Conservation (phyloP, 2,113 vertebrate species). For the Aldabrachelys gigantea region DNA sequence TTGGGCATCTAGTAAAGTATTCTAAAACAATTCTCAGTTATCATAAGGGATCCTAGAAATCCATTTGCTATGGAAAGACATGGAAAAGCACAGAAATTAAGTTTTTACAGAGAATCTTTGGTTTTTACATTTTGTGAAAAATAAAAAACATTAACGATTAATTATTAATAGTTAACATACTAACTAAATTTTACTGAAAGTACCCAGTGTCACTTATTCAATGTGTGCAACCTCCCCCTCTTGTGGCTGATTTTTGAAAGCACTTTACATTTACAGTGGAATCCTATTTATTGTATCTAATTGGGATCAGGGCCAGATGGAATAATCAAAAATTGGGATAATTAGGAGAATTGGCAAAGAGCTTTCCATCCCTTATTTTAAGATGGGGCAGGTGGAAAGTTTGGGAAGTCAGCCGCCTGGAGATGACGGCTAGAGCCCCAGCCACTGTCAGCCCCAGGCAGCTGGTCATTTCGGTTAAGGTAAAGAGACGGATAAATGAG, state of each 20-base stretch:
- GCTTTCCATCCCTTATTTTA: not conserved
- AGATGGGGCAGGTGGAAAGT: not conserved
- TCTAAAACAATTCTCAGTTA: not conserved
- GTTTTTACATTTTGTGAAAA: not conserved
- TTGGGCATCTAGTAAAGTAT: not conserved
- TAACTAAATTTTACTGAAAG: not conserved
- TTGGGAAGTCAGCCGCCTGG: not conserved
- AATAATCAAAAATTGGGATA: not conserved
- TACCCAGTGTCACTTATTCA: not conserved
- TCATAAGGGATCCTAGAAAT: not conserved
- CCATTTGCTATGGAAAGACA: not conserved
- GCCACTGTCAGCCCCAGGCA: not conserved
- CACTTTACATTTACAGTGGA: not conserved
- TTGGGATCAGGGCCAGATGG: not conserved
- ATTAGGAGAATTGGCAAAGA: not conserved
- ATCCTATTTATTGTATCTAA: not conserved
- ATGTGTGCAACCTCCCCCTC: not conserved
- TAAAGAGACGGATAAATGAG: not conserved
- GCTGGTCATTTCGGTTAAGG: not conserved
- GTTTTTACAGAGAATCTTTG: not conserved
- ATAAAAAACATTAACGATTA: not conserved
- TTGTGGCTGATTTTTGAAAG: not conserved
- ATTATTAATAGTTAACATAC: no score
- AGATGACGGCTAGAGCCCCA: not conserved
- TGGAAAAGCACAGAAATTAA: not conserved